Percentiles rank a stretch among this genome's conserved stretches.
Conservation (phyloP, 64 coral and sea anemone species). For the Montipora efflorescens region DNA sequence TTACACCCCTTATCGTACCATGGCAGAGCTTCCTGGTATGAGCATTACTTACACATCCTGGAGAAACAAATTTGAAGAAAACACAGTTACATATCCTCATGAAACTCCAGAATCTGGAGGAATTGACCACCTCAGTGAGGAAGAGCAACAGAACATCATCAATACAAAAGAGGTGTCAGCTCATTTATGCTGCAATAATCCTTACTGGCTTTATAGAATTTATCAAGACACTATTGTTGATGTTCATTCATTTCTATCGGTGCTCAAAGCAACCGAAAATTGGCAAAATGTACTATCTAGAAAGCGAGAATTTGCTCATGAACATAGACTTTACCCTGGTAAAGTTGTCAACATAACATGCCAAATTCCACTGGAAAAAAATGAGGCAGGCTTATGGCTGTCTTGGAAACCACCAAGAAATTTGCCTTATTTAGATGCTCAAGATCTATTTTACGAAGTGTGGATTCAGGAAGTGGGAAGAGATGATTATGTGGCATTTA, state of each 20-base stretch:
- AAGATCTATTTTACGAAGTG: slow-evolving; percentile 83
- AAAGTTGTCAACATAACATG: slow-evolving; percentile 86
- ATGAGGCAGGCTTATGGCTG: slow-evolving; percentile 46
- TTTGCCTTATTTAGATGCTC: slow-evolving; percentile 30
- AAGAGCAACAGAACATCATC: slow-evolving; percentile 74
- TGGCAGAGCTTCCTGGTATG: slow-evolving; percentile 74
- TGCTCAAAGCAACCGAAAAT: slow-evolving; percentile 52
- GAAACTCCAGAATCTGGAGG: slow-evolving; percentile 80
- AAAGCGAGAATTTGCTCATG: neutral
- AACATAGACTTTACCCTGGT: slow-evolving; percentile 63
- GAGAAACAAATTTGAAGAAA: slow-evolving; percentile 83
- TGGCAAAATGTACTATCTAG: slow-evolving; percentile 15
- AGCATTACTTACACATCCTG: slow-evolving; percentile 71
- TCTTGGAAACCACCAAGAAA: slow-evolving; percentile 89
- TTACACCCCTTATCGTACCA: slow-evolving; percentile 92
- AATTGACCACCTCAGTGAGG: slow-evolving; percentile 75
- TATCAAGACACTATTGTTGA: slow-evolving; percentile 99
- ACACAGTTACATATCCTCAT: slow-evolving; percentile 87
- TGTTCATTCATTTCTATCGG: slow-evolving; percentile 71
- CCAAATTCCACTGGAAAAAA: neutral
- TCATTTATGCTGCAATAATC: slow-evolving; percentile 90
- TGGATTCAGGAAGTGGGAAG: slow-evolving; percentile 84
- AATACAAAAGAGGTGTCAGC: slow-evolving; percentile 67
- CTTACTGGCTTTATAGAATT: slow-evolving; percentile 96
- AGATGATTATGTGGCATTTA: slow-evolving; percentile 80